Evolutionary conservation across 1,140 invertebrate species (phyloP), one percentile per base, ranked within the genome.

Genomic region (Aradophagus sp.): DNA sequence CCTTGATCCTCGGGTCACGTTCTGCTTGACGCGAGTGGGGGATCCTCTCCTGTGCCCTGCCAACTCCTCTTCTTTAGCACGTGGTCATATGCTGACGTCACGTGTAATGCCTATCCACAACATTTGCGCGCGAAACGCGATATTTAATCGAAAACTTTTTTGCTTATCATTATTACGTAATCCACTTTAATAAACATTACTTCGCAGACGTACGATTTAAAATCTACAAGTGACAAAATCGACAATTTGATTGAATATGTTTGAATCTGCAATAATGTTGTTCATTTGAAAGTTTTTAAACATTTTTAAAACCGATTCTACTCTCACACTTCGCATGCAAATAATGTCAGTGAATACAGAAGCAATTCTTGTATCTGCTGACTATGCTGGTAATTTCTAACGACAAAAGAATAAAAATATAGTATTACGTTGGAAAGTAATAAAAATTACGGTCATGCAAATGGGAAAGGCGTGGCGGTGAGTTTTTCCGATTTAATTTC

Each of bases 1-100:
- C 82, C 82, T 82, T 84, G 82, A 84, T 84, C 82, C 80, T 77
- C 68, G 77, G 80, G 79, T 78, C 81, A 82, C 80, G 79, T 77
- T 82, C 74, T 74, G 77, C 69, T 74, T 73, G 77, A 72, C 75
- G 77, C 74, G 69, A 76, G 76, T 74, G 71, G 76, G 76, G 74
- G 73, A 52, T 62, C 31, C 45, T 63, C 44, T 70, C 45, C 36
- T 63, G 29, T 63, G 23, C 39, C 52, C 50, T 34, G 36, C 34
- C 42, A 63, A 16, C 50, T 63, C 36, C 68, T 79, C 78, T 79
- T 75, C 73, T 77, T 77, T 68, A 79, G 73, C 80, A 83, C 80
- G 79, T 83, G 81, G 79, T 81, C 75, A 74, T 72, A 31, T 59
- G 62, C 74, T 81, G 76, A 83, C 80, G 81, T 83, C 76, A 74